Evolutionary conservation across 2,888 invertebrate genomes (phyloP), one percentile per base, ranked within the genome.

Genomic region (Drosophila sordidula): DNA sequence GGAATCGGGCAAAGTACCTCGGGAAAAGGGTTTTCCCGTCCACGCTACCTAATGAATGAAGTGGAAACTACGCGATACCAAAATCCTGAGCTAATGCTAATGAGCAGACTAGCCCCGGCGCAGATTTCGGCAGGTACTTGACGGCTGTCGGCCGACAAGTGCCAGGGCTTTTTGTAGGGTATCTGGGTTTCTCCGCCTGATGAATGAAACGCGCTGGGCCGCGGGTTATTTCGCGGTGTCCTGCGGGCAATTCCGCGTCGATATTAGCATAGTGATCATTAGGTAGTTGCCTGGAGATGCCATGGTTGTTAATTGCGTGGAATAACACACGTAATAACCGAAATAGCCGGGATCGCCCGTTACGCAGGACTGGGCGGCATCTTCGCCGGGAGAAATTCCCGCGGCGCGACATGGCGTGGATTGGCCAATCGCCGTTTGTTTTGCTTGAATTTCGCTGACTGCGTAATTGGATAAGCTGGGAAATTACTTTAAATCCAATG

Each of bases 381-480:
- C 36, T 29, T 36, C 32, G 34, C 26, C 25, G 52, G 46, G 12
- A 5, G 29, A 56, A 75, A 57, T 77, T 75, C 62, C 79, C 65
- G 55, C 57, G 55, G 22, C 42, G 25, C 36, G 42, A 16, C 47
- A 5, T 51, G 36, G 22, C 34, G 9, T 14, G 49, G 62, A 41
- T n/a, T 36, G 70, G 49, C 74, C 74, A 75, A 77, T 70, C 70
- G 52, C 25, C 6, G 58, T 57, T 57, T 70, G 62, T 72, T 82
- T 87, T 75, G 82, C 81, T 75, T 84, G 79, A 87, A 77, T 88
- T 82, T 79, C 56, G 73, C 70, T 89, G 90, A 90, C 90, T 87
- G 84, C 89, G 80, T 90, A 90, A 90, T 90, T 90, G 89, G 90
- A 90, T 90, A 90, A 90, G 84, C 77, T 80, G 80, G 85, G 76